Evolutionary conservation across 2,113 vertebrate genomes (phyloP), one percentile per base, ranked within the genome.

Genomic region (Tragelaphus scriptus): DNA sequence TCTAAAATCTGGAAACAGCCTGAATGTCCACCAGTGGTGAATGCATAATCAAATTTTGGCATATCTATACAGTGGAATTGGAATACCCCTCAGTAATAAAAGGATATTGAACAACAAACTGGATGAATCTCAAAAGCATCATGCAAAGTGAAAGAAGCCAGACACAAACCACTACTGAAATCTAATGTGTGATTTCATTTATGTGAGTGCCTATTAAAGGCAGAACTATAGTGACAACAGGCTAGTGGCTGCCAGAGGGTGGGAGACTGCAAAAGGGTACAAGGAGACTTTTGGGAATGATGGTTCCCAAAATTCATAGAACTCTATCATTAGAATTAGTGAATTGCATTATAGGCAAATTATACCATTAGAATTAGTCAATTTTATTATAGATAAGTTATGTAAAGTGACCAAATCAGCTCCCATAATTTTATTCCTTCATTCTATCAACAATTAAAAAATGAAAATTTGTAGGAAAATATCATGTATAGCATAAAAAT

Each of bases 381-480:
- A 65, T 91, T 95, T 61, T 36, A 25, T 91, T 95, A 40, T 96
- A 47, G 23, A 49, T 85, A 91, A 85, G 51, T 96, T 75, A 47
- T 11, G 47, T 95, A 81, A 91, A 56, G 40, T 58, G 55, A 90
- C n/a, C 55, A 61, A 47, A 36, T 32, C 55, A 84, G 82, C n/a
- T 26, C 30, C 40, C 13, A 23, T 13, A 88, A 44, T 61, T 59
- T 9, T 77, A 51, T 88, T 88, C 23, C 89, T 89, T 96, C 23
- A 56, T 82, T 65, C 7, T 17, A 21, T 85, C 47, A 63, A 81
- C 16, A 88, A 65, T 85, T 90, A 82, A 51, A 77, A 88, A 58
- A 63, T 86, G 11, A 82, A 82, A 89, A 13, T 84, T 94, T 90
- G 80, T 12, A 49, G 59, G 90, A 91, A 85, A 56, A 58, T 87